phyloP scores from a whole-genome alignment of 1,140 invertebrate genomes.

The Pseudomyrmex sp. region DNA sequence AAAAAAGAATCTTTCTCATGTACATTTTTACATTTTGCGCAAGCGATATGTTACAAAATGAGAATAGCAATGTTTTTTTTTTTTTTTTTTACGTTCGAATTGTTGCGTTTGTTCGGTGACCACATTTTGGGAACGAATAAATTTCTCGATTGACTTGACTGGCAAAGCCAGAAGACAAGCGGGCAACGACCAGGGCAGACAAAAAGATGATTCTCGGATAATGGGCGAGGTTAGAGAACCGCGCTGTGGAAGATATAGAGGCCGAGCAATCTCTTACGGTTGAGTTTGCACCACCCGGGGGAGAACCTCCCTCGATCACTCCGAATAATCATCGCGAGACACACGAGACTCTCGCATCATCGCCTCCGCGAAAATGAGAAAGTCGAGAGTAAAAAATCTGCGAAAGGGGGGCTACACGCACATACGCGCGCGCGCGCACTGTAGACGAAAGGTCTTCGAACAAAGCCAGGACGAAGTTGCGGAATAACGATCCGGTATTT shows the following conservation, averaged over 20 bases:
- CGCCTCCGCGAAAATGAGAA: constrained; percentile 72
- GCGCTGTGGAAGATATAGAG: constrained; percentile 50
- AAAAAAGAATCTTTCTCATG: background rate
- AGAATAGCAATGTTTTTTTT: constrained; percentile 7
- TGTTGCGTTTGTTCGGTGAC: constrained; percentile 19
- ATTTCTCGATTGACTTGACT: constrained; percentile 65
- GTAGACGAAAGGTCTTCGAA: constrained; percentile 4
- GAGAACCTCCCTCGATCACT: constrained; percentile 75
- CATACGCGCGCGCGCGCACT: background rate
- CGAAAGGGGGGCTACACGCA: background rate
- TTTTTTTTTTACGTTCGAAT: background rate
- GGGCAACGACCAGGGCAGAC: constrained; percentile 49
- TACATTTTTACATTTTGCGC: no score
- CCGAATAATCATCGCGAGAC: constrained; percentile 78
- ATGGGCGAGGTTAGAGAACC: constrained; percentile 63
- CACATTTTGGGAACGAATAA: constrained; percentile 37
- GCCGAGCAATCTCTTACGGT: constrained; percentile 79
- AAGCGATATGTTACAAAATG: background rate
- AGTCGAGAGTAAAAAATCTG: constrained; percentile 42
- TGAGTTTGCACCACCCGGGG: constrained; percentile 71
- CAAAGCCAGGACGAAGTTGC: constrained; percentile 8
- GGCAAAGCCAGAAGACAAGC: constrained; percentile 19
- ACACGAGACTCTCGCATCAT: constrained; percentile 66
- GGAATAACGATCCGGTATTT: constrained; percentile 48
- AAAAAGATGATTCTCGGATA: constrained; percentile 69